These are phyloP conservation scores for Xiphias gladius DNA, from an alignment of 2,113 vertebrate species.

Conservation along the genomic window DNA sequence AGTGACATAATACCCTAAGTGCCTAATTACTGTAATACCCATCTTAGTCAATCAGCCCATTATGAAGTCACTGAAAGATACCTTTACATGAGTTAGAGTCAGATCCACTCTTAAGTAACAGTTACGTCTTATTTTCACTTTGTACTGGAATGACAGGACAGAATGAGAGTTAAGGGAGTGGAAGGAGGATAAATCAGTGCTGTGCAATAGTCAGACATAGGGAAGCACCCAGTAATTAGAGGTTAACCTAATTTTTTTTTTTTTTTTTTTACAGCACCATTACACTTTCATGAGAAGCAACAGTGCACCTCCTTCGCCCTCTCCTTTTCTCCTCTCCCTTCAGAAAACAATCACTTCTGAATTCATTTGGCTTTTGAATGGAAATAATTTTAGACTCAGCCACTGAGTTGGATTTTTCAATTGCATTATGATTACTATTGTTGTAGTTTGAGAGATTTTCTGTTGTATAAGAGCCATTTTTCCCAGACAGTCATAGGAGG, in stretches of 20 bases:
- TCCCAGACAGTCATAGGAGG: constrained; percentile 43
- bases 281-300: constrained; percentile 41
- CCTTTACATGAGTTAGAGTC: constrained; percentile 25
- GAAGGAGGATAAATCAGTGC: constrained; percentile 47
- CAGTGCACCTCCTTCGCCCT: constrained; percentile 22
- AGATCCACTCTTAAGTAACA: constrained; percentile 18
- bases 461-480: constrained; percentile 28
- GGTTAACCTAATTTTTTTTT: constrained; percentile 75
- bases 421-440: background rate
- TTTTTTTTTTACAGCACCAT: constrained; percentile 25
- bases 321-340: constrained; percentile 29
- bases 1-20: constrained; percentile 46
- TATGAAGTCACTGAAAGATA: constrained; percentile 15
- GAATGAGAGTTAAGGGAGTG: constrained; percentile 27
- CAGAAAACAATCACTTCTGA: constrained; percentile 15
- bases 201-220: constrained; percentile 41
- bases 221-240: constrained; percentile 68
- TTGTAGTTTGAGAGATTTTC: background rate
- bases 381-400: constrained; percentile 13
- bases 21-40: constrained; percentile 43
- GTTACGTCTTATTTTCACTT: constrained; percentile 36
- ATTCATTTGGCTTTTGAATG: background rate
- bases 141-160: constrained; percentile 23
- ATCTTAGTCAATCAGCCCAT: constrained; percentile 33
- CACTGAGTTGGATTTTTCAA: constrained; percentile 10